Evolutionary conservation across 2,113 vertebrate species (phyloP), one percentile per base, ranked within the genome.

Genomic region (Sitta europaea): DNA sequence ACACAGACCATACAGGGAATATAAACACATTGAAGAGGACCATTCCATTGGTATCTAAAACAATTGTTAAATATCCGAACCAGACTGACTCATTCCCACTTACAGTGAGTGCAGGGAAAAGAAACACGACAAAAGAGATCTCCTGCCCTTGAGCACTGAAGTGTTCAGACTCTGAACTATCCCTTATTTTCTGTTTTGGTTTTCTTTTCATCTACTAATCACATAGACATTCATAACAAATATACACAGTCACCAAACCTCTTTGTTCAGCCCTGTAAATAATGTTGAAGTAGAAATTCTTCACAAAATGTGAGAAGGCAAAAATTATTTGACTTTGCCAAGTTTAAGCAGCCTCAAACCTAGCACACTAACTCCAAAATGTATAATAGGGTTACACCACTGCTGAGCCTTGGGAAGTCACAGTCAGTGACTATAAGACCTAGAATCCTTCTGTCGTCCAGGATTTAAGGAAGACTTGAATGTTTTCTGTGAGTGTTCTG

Each of bases 381-480:
- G 1, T 62, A 3, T 42, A 24, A 31, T 70, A 6, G 12, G 75
- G 23, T 82, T 81, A 42, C 12, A 82, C 5, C 5, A 15, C 14
- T 73, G 12, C 25, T 88, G 40, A 79, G 22, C 36, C 27, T 66
- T 73, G 20, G 9, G 45, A 72, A 73, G 45, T 73, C 33, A 38
- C 14, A 43, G 11, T 33, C 31, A 87, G 29, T 62, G n/a, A 58
- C 33, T 76, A 5, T 67, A 70, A 79, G 24, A 88, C 42, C 10
- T 40, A 58, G 13, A 47, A 67, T 63, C 58, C 94, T 92, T 72
- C 65, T 62, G 91, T 95, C 45, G 43, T 95, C 54, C 72, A 93
- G 67, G 65, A 88, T 96, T 97, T 89, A 95, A 94, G 95, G 77
- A 96, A 93, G 72, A 90, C 86, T 31, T 13, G 5, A 70, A 22